These are phyloP conservation scores for Gymnogyps californianus DNA, from an alignment of 2,113 vertebrate species.

Conservation along the genomic window DNA sequence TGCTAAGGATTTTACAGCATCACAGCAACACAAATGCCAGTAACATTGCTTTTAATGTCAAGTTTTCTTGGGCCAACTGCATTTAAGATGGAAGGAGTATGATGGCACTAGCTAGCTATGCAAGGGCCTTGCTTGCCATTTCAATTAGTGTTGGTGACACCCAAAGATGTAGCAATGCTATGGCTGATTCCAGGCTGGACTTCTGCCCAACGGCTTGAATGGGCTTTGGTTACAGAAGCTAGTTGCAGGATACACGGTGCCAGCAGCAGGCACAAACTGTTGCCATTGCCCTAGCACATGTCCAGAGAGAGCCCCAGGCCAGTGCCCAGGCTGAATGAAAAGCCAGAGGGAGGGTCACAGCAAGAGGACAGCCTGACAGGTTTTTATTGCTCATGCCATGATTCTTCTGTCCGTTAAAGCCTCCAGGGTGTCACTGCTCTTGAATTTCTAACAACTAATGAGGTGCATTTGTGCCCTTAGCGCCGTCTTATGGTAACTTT, in stretches of 20 bases:
- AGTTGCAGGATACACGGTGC: neutral
- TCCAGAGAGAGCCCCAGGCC: neutral
- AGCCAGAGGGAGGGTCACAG: neutral
- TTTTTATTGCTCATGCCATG: neutral
- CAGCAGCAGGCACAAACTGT: neutral
- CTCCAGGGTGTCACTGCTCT: neutral
- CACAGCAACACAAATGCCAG: neutral
- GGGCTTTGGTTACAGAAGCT: neutral
- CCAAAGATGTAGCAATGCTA: neutral
- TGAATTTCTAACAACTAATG: neutral
- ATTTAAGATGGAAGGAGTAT: neutral
- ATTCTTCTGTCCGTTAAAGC: neutral
- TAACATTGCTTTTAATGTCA: neutral
- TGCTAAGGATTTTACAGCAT: neutral
- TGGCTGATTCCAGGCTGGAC: neutral
- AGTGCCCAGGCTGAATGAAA: neutral
- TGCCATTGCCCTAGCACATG: neutral
- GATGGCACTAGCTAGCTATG: neutral
- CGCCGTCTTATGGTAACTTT: rapidly evolving
- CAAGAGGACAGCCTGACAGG: neutral
- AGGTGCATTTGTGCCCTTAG: neutral
- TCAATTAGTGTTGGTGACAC: neutral
- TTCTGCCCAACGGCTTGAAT: neutral
- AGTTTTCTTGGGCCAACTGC: neutral
- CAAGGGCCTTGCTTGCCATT: neutral